Base-by-base conservation (phyloP, 2,797 vertebrate species). In the Gymnothorax javanicus region DNA sequence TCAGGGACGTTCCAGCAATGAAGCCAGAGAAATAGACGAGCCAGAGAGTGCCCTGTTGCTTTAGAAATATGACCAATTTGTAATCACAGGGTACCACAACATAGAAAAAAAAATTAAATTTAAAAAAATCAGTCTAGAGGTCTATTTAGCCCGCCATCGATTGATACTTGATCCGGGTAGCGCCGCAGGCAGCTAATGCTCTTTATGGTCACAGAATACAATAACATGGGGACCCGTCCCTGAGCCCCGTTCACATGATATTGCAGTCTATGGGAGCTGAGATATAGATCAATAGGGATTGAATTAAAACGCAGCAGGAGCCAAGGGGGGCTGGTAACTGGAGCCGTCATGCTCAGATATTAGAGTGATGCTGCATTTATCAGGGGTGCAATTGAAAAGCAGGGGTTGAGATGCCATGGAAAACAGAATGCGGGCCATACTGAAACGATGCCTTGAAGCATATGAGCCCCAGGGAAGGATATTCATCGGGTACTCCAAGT, bases 161-260 rank as follows among this genome's bases (percentile, higher is more conserved):
- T 92, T 94, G 95, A 94, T 93, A 95, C 93, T 91, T 92, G 94
- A 96, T 94, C 94, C 91, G 90, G 88, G 92, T 88, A 92, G 94
- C 93, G 94, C 93, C 93, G 92, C 87, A 93, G 94, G 91, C 94
- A 93, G 88, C 93, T 96, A 94, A 94, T 94, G 94, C 92, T 89
- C 94, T 94, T 95, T 94, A 94, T 94, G 94, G 93, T 93, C 87
- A 90, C 89, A 92, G 91, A 96, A 93, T 94, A 95, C 92, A 95
- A 95, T 93, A 93, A 95, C 93, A 89, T 91, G 93, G 90, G 91
- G 90, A 91, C 86, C 90, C 92, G 91, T 91, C 92, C 92, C 90
- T 89, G 87, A 90, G 93, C 94, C 93, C 93, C 93, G 94, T 94
- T 95, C 94, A 94, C 94, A 94, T 93, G 94, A 95, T 94, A 93